Evolutionary conservation across 2,797 vertebrate species (phyloP), one percentile per base, ranked within the genome.

Genomic region (Huso huso): DNA sequence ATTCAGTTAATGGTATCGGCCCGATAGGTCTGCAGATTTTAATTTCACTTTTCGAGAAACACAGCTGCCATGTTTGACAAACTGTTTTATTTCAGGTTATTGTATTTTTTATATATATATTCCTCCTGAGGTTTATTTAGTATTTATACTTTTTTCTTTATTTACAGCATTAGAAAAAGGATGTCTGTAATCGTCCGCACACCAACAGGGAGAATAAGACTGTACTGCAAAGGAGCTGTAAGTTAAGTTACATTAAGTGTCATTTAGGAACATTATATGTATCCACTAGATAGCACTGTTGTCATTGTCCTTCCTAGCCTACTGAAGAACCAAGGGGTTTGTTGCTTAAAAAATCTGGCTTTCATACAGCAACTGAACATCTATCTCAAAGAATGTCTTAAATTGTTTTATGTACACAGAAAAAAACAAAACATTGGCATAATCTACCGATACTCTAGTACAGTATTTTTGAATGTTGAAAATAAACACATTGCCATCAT

Each of bases 211-310:
- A 97, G 94, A 81, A 91, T 99, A 86, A 92, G 94, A 81, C 93
- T 99, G 61, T 99, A 98, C 90, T 99, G 96, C 92, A 99, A 99
- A 92, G 97, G 96, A 86, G 96, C 96, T 69, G 97, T 99, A 86
- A 98, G 97, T 93, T 80, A 64, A 58, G 52, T 71, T 9, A 5
- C 4, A 37, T 37, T 37, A 37, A 37, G 37, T 37, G 37, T 37
- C 37, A 37, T 37, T 37, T 37, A 5, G 37, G 37, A 37, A 37
- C 5, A 37, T 37, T 37, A 37, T 37, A 37, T 37, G 23, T 37
- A 37, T 37, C 37, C 37, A 37, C 37, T 37, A 37, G 37, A 37
- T 37, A 37, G 37, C 37, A 37, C 37, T 37, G 37, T 37, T 37
- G 37, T 37, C 37, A 37, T 37, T 37, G 37, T 37, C 37, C 5